Conservation (phyloP, 2,888 invertebrate species). For the Polydrusus pterygomalis region DNA sequence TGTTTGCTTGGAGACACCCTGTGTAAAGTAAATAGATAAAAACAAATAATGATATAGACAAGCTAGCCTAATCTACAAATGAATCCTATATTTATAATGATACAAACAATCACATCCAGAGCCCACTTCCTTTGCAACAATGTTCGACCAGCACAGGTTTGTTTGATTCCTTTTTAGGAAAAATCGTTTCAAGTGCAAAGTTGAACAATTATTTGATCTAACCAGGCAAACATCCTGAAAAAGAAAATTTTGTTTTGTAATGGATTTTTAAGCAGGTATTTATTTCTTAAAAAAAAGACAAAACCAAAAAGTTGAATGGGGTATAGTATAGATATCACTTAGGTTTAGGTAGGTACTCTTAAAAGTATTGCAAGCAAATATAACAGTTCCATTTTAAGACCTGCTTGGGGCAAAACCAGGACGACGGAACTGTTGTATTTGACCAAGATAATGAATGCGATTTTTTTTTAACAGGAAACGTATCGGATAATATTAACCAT, state of each 20-base stretch:
- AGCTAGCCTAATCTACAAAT: slow-evolving; percentile 36
- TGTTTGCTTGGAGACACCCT: no score
- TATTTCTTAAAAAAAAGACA: neutral
- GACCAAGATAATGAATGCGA: no score
- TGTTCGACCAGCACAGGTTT: slow-evolving; percentile 47
- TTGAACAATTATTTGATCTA: slow-evolving; percentile 54
- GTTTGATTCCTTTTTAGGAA: slow-evolving; percentile 56
- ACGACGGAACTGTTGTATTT: slow-evolving; percentile 12
- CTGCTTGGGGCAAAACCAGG: slow-evolving; percentile 4
- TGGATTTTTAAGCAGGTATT: neutral
- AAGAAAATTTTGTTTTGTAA: slow-evolving; percentile 38
- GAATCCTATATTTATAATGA: slow-evolving; percentile 53
- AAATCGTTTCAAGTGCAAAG: slow-evolving; percentile 57
- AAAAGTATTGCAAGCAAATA: neutral
- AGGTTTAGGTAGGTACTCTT: no score
- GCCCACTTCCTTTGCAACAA: slow-evolving; percentile 43
- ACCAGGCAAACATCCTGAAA: slow-evolving; percentile 60
- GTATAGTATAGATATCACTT: no score
- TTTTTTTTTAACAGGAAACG: no score
- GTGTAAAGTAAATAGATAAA: no score
- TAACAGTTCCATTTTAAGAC: slow-evolving; percentile 3
- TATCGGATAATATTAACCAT: no score
- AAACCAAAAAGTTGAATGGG: neutral
- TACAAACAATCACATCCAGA: slow-evolving; percentile 52
- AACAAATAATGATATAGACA: neutral